Percentiles rank a stretch among this genome's conserved stretches.
Conservation (phyloP, 2,888 invertebrate species). For the Criorhina ranunculi region DNA sequence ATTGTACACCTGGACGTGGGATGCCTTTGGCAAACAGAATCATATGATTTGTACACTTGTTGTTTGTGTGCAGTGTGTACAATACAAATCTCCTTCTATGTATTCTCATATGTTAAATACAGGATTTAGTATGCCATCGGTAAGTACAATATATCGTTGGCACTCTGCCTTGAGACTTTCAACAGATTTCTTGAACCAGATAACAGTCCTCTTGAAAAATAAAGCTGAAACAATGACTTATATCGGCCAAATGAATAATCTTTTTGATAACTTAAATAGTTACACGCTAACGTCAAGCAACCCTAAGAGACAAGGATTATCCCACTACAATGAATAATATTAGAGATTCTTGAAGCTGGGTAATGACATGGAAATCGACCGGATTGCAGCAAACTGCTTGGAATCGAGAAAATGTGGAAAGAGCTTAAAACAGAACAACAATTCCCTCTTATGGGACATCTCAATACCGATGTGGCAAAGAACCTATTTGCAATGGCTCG, state of each 20-base stretch:
- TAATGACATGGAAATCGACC: not conserved
- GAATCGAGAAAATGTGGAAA: conserved; percentile 6
- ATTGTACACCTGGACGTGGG: too few relatives aligned
- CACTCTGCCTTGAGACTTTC: not conserved
- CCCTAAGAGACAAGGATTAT: not conserved
- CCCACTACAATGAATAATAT: not conserved
- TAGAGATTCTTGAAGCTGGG: not conserved
- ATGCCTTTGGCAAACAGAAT: too few relatives aligned
- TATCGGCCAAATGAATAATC: not conserved
- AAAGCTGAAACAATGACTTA: too few relatives aligned
- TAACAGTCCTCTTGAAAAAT: too few relatives aligned
- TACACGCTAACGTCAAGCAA: not conserved
- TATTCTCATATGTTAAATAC: not conserved
- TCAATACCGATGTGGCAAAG: not conserved
- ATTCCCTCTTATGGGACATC: not conserved
- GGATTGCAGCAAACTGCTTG: conserved; percentile 10
- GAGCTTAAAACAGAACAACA: not conserved
- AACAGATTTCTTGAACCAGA: not conserved
- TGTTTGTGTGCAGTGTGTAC: too few relatives aligned
- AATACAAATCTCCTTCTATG: not conserved
- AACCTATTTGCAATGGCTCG: conserved; percentile 19
- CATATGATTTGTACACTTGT: too few relatives aligned
- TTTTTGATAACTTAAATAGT: not conserved
- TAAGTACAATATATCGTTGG: not conserved
- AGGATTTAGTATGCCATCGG: not conserved